Conservation (phyloP, 2,797 vertebrate species). For the Trachops cirrhosus region DNA sequence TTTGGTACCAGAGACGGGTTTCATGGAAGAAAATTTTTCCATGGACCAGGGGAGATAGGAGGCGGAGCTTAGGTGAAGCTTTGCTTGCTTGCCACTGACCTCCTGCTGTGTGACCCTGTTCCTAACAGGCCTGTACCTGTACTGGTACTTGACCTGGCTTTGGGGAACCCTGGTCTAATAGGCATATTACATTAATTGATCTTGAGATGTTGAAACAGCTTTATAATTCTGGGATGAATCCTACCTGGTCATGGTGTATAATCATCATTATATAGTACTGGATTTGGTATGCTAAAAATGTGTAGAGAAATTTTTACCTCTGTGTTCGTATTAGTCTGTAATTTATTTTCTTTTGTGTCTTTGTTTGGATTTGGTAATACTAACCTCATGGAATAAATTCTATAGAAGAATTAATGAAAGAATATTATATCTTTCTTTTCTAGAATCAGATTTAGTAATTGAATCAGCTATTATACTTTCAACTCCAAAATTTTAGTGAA, state of each 20-base stretch:
- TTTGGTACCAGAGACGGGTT: too few species aligned
- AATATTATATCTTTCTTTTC: not conserved
- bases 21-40: too few species aligned
- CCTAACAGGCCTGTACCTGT: too few species aligned
- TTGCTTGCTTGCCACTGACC: too few species aligned
- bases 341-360: not conserved
- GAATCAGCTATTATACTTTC: not conserved
- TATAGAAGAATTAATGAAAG: not conserved
- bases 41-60: too few species aligned
- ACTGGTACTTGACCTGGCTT: too few species aligned
- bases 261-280: not conserved
- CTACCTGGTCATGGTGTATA: not conserved
- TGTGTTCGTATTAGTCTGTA: not conserved
- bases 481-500: not conserved
- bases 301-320: not conserved
- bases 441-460: not conserved
- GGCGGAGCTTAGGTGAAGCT: too few species aligned
- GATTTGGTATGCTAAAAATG: not conserved
- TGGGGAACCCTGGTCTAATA: not conserved
- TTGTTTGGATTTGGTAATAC: not conserved
- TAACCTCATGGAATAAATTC: not conserved
- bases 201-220: not conserved
- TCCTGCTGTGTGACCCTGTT: too few species aligned
- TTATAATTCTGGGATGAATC: not conserved
- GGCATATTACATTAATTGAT: not conserved